phyloP scores from a whole-genome alignment of 2,888 invertebrate genomes.

The Chrysotoxum bicinctum region DNA sequence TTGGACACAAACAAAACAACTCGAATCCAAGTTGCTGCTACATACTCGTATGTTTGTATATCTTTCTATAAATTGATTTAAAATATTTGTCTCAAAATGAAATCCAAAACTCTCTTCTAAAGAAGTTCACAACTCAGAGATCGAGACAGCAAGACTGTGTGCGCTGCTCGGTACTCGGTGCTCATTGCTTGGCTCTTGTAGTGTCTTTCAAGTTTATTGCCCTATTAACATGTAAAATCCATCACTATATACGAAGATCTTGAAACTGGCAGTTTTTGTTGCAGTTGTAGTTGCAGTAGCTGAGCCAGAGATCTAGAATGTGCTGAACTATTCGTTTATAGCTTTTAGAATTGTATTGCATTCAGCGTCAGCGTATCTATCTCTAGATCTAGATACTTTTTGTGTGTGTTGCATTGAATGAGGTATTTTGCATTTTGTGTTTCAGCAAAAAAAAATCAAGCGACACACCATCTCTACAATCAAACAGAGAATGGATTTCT shows the following conservation, averaged over 20 bases:
- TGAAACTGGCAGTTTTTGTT: constrained; percentile 2
- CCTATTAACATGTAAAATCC: constrained; percentile 67
- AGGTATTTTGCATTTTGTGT: constrained; percentile 45
- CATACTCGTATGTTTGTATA: too few species aligned
- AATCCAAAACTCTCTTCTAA: constrained; percentile 1
- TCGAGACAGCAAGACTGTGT: not conserved
- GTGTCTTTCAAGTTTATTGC: constrained; percentile 59
- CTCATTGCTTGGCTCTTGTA: not conserved
- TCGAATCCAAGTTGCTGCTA: not conserved
- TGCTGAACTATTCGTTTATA: constrained; percentile 31
- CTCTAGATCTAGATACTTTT: not conserved
- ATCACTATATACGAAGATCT: constrained; percentile 38
- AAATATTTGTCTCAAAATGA: constrained; percentile 27
- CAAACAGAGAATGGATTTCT: constrained; percentile 28
- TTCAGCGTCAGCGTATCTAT: not conserved
- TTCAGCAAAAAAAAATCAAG: constrained; percentile 23
- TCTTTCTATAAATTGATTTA: constrained; percentile 16
- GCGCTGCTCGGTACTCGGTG: not conserved
- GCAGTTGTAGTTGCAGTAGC: constrained; percentile 6
- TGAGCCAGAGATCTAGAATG: constrained; percentile 17
- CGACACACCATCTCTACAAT: constrained; percentile 35
- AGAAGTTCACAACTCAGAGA: not conserved
- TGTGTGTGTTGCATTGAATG: not conserved
- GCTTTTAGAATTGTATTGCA: not conserved
- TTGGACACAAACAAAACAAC: constrained; percentile 6